Percentiles rank a stretch among this genome's conserved stretches.
Conservation (phyloP, 2,113 vertebrate genomes). For the Sminthopsis crassicaudata region DNA sequence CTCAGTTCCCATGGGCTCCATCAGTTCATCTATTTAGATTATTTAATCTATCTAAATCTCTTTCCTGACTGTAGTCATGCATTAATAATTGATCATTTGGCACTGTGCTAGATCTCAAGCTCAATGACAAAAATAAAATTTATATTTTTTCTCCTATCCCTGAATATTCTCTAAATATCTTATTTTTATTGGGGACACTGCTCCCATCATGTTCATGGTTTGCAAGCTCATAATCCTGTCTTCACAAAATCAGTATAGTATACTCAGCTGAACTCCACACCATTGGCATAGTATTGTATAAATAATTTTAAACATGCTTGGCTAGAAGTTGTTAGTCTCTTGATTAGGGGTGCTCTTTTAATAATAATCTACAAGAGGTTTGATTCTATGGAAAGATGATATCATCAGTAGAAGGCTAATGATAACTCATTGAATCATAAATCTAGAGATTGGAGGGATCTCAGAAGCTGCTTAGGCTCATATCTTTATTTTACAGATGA, state of each 20-base stretch:
- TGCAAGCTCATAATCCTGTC: neutral
- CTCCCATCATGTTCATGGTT: neutral
- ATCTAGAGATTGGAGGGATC: neutral
- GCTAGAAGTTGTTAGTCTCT: neutral
- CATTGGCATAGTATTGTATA: neutral
- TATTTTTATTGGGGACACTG: neutral
- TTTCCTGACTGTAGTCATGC: neutral
- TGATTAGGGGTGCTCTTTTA: neutral
- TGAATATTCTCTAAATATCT: neutral
- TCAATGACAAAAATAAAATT: neutral
- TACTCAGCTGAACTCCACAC: neutral
- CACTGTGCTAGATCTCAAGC: neutral
- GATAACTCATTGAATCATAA: neutral
- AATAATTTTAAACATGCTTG: neutral
- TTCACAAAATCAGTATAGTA: neutral
- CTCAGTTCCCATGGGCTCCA: neutral
- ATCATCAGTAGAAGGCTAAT: neutral
- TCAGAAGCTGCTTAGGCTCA: neutral
- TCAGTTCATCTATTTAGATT: neutral
- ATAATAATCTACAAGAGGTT: neutral
- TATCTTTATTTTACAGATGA: neutral
- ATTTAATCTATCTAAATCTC: neutral
- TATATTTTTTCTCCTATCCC: neutral
- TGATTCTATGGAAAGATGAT: neutral
- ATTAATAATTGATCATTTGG: neutral